Base-by-base conservation (phyloP, 2,888 invertebrate genomes). In the Timema podura region DNA sequence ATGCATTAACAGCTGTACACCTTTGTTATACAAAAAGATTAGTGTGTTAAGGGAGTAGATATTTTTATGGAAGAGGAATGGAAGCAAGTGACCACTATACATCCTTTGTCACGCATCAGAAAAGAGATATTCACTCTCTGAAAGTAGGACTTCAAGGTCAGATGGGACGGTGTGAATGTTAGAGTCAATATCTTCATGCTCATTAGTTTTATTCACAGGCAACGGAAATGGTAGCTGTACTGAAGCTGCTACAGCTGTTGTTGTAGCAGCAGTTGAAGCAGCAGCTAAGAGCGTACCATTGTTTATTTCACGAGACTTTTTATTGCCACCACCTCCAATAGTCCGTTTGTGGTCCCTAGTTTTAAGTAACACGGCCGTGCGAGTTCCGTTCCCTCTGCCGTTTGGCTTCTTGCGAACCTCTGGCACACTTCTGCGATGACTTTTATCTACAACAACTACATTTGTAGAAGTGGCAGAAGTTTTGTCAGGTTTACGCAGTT, bases 401-500 rank as follows among this genome's bases (percentile, higher is more conserved):
- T 44, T 65, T 65, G 15, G 49, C 10, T 65, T 64, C 65, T 61
- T 71, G 8, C 68, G 71, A 6, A 61, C 48, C 11, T 64, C 47
- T 16, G 51, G 54, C 0, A 54, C 47, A 45, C 59, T 51, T 15
- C 70, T 48, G 7, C 59, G 66, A 51, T 64, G 64, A 44, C 65
- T 67, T 48, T 65, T 66, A 73, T 88, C 88, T 48, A 88, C 83
- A 68, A 86, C 85, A 6, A 86, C 85, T 81, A 85, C 85, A 11
- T 84, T 86, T 79, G 67, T 69, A 15, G 71, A 47, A 45, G 67
- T 54, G 45, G 64, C 65, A 9, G 57, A 16, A 15, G 57, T 48
- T 48, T 90, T 90, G 74, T 90, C 90, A 69, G 89, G 88, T 77
- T 89, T 90, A 71, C 88, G 86, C 73, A 93, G 85, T 79, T 91